These are phyloP conservation scores for Eolophus roseicapilla DNA, from an alignment of 2,113 vertebrate genomes.

Conservation along the genomic window DNA sequence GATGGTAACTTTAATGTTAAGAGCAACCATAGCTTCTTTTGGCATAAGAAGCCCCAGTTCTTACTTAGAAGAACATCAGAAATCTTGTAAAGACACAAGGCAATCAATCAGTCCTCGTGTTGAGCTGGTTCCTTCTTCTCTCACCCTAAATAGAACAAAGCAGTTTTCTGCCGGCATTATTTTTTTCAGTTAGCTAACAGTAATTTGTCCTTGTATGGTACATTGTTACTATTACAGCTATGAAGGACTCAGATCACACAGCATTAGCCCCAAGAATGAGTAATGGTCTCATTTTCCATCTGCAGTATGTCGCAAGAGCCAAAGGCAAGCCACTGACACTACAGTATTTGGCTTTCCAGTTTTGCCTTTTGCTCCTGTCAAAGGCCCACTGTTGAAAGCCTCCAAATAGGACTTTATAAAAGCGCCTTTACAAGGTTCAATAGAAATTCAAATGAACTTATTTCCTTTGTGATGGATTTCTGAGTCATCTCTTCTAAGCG, in stretches of 20 bases:
- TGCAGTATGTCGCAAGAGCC: background rate
- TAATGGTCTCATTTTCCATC: constrained; percentile 19
- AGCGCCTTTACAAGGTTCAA: background rate
- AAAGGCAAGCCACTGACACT: background rate
- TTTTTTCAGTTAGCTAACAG: background rate
- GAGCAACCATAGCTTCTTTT: background rate
- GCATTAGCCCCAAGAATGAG: background rate
- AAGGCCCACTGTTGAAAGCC: constrained; percentile 20
- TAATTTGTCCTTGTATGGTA: constrained; percentile 3
- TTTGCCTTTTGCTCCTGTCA: constrained; percentile 9
- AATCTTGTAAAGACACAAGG: background rate
- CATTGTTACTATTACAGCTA: background rate
- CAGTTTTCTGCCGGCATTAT: background rate
- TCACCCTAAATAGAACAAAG: background rate
- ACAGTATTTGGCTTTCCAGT: background rate
- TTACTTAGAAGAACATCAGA: background rate
- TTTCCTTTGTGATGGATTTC: constrained; percentile 39
- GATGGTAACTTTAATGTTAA: rapidly evolving
- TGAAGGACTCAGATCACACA: background rate
- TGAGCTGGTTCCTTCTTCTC: background rate
- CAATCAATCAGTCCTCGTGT: background rate
- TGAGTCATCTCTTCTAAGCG: constrained; percentile 33
- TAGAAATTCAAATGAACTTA: constrained; percentile 30
- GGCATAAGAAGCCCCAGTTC: background rate
- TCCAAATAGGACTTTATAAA: constrained; percentile 6